Percentiles rank a stretch among this genome's conserved stretches.
phyloP scores from a whole-genome alignment of 2,113 vertebrate species.

The Paradisaea rubra region DNA sequence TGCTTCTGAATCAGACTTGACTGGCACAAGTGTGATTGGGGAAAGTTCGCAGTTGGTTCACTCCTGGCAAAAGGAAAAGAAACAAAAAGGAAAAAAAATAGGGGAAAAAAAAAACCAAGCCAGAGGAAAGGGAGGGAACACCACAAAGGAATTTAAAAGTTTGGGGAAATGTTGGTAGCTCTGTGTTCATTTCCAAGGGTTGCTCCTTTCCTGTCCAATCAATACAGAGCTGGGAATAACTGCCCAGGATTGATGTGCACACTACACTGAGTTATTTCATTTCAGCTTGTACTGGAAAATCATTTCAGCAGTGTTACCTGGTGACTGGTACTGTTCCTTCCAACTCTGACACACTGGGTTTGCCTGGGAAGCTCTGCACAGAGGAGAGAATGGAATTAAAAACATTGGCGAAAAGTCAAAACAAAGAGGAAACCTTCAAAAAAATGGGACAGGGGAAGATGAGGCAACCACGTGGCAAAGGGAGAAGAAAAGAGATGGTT shows the following conservation, averaged over 20 bases:
- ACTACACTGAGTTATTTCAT: not conserved
- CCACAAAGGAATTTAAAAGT: not conserved
- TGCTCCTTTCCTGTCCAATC: not conserved
- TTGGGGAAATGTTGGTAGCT: not conserved
- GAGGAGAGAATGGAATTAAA: not conserved
- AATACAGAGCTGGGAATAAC: not conserved
- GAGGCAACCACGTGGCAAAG: not conserved
- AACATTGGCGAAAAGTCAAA: not conserved
- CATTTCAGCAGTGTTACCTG: not conserved
- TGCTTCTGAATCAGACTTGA: not conserved
- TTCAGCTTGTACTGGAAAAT: not conserved
- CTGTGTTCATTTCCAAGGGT: not conserved
- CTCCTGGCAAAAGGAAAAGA: not conserved
- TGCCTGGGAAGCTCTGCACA: not conserved
- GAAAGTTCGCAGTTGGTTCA: not conserved
- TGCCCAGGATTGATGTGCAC: not conserved
- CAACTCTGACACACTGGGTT: not conserved
- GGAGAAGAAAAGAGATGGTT: not conserved
- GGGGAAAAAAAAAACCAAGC: rapidly evolving
- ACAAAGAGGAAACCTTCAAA: not conserved
- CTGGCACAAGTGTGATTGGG: not conserved
- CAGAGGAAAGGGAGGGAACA: not conserved
- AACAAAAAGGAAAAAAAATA: not conserved
- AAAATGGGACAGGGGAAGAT: not conserved
- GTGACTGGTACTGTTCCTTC: not conserved